Evolutionary conservation across 2,797 vertebrate genomes (phyloP).

Genomic region (Cyclopterus lumpus): DNA sequence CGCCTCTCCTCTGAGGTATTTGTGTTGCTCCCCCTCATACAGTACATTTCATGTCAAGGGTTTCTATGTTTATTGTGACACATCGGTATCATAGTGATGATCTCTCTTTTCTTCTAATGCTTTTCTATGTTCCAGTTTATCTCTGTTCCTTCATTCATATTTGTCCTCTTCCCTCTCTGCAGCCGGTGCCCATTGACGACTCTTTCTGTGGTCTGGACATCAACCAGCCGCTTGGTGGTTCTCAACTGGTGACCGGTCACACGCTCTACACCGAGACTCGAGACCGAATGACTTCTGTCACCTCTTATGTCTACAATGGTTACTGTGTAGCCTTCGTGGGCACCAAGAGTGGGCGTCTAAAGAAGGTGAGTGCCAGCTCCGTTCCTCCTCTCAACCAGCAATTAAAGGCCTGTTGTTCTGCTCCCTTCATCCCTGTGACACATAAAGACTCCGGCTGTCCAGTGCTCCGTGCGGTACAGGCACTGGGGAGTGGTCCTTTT

Average conservation of each 20-base stretch:
- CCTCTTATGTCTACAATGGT: slow-evolving; percentile 95
- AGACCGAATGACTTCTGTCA: slow-evolving; percentile 95
- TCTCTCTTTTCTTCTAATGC: neutral
- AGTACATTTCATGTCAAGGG: slow-evolving; percentile 4
- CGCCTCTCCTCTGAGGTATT: slow-evolving; percentile 29
- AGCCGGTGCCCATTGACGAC: slow-evolving; percentile 98
- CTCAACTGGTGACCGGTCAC: slow-evolving; percentile 92
- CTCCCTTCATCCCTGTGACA: slow-evolving; percentile 30
- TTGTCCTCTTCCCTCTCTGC: slow-evolving; percentile 15
- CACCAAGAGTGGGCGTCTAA: slow-evolving; percentile 94
- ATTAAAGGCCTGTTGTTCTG: slow-evolving; percentile 22
- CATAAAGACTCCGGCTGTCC: slow-evolving; percentile 25
- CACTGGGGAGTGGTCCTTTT: slow-evolving; percentile 56
- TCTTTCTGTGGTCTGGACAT: slow-evolving; percentile 98
- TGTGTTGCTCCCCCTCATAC: neutral
- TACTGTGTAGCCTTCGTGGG: slow-evolving; percentile 97
- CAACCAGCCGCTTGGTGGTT: slow-evolving; percentile 96
- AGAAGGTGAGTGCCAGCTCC: slow-evolving; percentile 88
- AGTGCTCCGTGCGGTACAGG: slow-evolving; percentile 20
- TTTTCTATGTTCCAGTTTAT: neutral
- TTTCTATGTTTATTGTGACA: slow-evolving; percentile 31
- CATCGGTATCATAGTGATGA: slow-evolving; percentile 21
- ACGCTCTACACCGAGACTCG: slow-evolving; percentile 92
- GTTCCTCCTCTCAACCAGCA: slow-evolving; percentile 6
- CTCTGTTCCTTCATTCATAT: neutral